These are phyloP conservation scores for Caenorhabditis macrosperma DNA, from an alignment of 2,888 invertebrate genomes.

Conservation along the genomic window DNA sequence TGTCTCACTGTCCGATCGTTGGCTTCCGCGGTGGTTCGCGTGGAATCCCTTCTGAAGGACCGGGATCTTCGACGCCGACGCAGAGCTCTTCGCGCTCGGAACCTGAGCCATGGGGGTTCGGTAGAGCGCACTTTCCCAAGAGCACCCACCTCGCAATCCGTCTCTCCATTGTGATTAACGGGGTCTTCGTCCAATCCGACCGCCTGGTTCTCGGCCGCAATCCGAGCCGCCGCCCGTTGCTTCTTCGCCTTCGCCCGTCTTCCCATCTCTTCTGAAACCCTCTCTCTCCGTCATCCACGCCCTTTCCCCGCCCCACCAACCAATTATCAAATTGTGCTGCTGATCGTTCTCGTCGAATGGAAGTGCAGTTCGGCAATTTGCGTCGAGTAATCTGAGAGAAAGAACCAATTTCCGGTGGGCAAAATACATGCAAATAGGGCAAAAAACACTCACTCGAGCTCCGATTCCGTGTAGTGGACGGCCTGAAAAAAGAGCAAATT, in stretches of 20 bases:
- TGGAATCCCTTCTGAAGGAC: constrained; percentile 31
- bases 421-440: background rate
- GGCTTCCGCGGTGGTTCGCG: background rate
- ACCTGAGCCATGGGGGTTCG: background rate
- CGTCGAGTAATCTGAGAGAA: constrained; percentile 48
- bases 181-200: background rate
- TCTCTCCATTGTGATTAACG: constrained; percentile 28
- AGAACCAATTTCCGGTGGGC: constrained; percentile 16
- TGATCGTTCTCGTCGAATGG: constrained; percentile 8
- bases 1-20: background rate
- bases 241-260: constrained; percentile 45
- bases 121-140: background rate
- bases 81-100: background rate
- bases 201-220: constrained; percentile 17
- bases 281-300: too few species aligned
- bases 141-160: constrained; percentile 54
- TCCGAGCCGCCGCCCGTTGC: constrained; percentile 34
- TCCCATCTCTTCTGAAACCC: constrained; percentile 42
- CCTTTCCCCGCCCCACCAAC: too few species aligned
- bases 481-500: constrained; percentile 14
- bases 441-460: constrained; percentile 29
- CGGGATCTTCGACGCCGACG: constrained; percentile 34
- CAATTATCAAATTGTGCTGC: constrained; percentile 7
- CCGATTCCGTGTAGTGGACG: constrained; percentile 24
- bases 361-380: constrained; percentile 32